Conservation (phyloP, 1,140 invertebrate genomes). For the Drosophila tropicalis region DNA sequence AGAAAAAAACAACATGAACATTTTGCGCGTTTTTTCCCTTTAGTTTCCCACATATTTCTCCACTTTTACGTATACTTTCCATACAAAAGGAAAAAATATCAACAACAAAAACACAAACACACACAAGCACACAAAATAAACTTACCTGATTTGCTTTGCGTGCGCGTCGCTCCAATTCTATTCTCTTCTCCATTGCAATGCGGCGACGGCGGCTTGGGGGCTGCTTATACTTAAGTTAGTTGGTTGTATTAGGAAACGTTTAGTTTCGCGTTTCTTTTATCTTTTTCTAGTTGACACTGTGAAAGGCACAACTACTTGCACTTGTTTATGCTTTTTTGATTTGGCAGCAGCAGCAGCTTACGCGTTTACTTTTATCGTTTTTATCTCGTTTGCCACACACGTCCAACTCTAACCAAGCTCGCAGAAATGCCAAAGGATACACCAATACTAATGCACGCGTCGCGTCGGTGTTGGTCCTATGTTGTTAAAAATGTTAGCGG, state of each 20-base stretch:
- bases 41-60: slow-evolving; percentile 9
- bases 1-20: background rate
- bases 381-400: slow-evolving; percentile 34
- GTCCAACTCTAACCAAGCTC: slow-evolving; percentile 59
- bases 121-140: slow-evolving; percentile 17
- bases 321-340: slow-evolving; percentile 53
- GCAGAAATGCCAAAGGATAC: slow-evolving; percentile 67
- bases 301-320: slow-evolving; percentile 38
- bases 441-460: slow-evolving; percentile 43
- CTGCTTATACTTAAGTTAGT: slow-evolving; percentile 22
- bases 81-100: slow-evolving; percentile 12
- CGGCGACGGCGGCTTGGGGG: slow-evolving; percentile 37
- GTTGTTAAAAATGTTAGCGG: slow-evolving; percentile 14
- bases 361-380: slow-evolving; percentile 24
- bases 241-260: slow-evolving; percentile 8
- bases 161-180: slow-evolving; percentile 94
- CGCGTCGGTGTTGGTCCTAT: slow-evolving; percentile 24
- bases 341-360: slow-evolving; percentile 40
- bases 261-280: slow-evolving; percentile 7
- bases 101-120: slow-evolving; percentile 30
- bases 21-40: slow-evolving; percentile 64
- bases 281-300: background rate
- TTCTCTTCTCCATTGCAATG: slow-evolving; percentile 93
- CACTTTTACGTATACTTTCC: background rate
- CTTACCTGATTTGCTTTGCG: slow-evolving; percentile 92